A percentile compares a stretch with the other conserved stretches of the same genome.
These are phyloP conservation scores for Sinosuthora webbiana DNA, from an alignment of 2,113 vertebrate species.

Conservation along the genomic window DNA sequence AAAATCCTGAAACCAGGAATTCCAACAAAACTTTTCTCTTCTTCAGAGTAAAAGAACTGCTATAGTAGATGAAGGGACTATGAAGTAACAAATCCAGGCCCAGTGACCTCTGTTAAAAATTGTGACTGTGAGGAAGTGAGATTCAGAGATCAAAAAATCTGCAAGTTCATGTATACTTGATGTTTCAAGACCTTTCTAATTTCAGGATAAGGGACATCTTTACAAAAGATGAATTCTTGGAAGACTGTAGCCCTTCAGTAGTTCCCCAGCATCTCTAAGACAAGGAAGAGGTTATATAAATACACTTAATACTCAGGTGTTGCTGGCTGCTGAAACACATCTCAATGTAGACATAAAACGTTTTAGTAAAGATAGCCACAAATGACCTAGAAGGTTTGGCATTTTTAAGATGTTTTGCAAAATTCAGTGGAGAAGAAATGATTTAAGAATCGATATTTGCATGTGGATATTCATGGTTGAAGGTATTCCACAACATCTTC, in stretches of 20 bases:
- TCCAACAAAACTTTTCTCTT: background rate
- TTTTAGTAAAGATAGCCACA: background rate
- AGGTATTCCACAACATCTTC: background rate
- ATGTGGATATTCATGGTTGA: background rate
- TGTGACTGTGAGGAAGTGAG: background rate
- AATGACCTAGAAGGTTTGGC: background rate
- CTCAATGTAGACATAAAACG: rapidly evolving
- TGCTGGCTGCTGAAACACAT: background rate
- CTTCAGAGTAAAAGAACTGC: background rate
- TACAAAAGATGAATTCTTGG: background rate
- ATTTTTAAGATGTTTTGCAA: background rate
- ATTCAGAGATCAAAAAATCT: background rate
- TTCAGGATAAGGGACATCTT: background rate
- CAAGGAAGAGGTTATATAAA: background rate
- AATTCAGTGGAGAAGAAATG: background rate
- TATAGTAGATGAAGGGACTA: rapidly evolving
- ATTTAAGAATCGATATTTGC: background rate
- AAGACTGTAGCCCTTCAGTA: background rate
- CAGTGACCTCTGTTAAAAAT: background rate
- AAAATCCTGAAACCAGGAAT: background rate
- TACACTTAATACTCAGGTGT: background rate
- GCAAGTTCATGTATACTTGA: background rate
- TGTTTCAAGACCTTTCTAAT: background rate
- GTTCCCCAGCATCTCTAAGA: background rate
- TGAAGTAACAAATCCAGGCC: background rate